Evolutionary conservation across 2,113 vertebrate species (phyloP), one percentile per base, ranked within the genome.

Genomic region (Psephotus haematonotus): DNA sequence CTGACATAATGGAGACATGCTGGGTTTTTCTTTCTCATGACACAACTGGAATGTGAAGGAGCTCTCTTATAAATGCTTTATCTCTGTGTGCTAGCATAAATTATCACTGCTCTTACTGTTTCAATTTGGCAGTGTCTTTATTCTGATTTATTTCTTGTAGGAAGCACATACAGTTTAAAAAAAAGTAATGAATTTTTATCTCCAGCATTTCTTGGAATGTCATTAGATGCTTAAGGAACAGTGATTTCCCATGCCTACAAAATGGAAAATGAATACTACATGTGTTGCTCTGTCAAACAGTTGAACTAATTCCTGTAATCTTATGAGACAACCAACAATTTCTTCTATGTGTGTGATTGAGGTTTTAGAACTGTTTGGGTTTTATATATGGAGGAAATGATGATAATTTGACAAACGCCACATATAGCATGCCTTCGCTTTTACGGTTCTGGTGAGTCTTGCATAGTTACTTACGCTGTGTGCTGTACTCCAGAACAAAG

Each of bases 41-140:
- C 83, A 86, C 90, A 96, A 92, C 93, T 97, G 95, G 92, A 97
- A 97, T 89, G 93, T 96, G 95, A 96, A 96, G 91, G 83, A 82
- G 62, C 83, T 72, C 43, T 91, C 69, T 87, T 16, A 10, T 60
- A 71, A 91, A 65, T 69, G 55, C 86, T 93, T 84, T 82, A 82
- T 41, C n/a, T 44, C 41, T 77, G 37, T 88, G 76, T 92, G 67
- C 83, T 93, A 44, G 47, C 8, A 2, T 75, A 63, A 81, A 76
- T 65, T 92, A 74, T 63, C 44, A 65, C 46, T 67, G 49, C 78
- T 94, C 29, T 86, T 89, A 33, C 49, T 50, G 44, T 93, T 95
- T 90, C 57, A 41, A 7, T 75, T 88, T 91, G 75, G 74, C 41
- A 29, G 69, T 95, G 77, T 89, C 65, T 91, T 84, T 53, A 49